Base-by-base conservation (phyloP, 92 coral and sea anemone species). In the Porites divaricata region DNA sequence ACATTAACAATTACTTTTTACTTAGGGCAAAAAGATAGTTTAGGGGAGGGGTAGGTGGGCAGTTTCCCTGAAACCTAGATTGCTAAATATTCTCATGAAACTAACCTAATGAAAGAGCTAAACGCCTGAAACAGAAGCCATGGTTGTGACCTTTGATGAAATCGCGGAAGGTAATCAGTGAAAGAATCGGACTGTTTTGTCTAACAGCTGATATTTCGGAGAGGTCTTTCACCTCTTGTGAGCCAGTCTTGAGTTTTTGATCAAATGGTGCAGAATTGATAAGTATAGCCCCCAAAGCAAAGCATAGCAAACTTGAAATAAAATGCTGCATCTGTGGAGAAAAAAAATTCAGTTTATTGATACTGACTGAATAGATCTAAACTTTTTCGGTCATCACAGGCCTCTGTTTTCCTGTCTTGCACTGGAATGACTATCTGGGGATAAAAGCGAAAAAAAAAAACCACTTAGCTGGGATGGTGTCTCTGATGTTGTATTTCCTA, bases 241-340 rank as follows among this genome's bases (percentile, higher is more conserved):
- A 63, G 19, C 25, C 21, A 28, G 41, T 20, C 7, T 20, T 26
- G 6, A 57, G 24, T 63, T 63, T 45, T 70, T 19, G 20, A 6
- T 67, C n/a, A 24, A 53, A n/a, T 24, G 66, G 65, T 45, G 68
- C 85, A 69, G 69, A 57, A 19, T 52, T 57, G 10, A 54, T 70
- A 1, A 70, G 7, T 16, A 57, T 41, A 15, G 69, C n/a, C 50
- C 85, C 74, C 20, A 20, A 6, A 58, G 56, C 26, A 48, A 57
- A 80, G 7, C 41, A 28, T 26, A 11, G 24, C 68, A 69, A 17
- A 13, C 57, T 70, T 19, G 21, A 35, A 21, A 26, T 12, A 8
- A 70, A 58, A 35, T 70, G 58, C 85, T 70, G 58, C 85, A 80
- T 80, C 85, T 80, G 69, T 22, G 19, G 70, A 80, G 22, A 45